Evolutionary conservation across 1,140 invertebrate species (phyloP).

Genomic region (Drosophila sturtevanti): DNA sequence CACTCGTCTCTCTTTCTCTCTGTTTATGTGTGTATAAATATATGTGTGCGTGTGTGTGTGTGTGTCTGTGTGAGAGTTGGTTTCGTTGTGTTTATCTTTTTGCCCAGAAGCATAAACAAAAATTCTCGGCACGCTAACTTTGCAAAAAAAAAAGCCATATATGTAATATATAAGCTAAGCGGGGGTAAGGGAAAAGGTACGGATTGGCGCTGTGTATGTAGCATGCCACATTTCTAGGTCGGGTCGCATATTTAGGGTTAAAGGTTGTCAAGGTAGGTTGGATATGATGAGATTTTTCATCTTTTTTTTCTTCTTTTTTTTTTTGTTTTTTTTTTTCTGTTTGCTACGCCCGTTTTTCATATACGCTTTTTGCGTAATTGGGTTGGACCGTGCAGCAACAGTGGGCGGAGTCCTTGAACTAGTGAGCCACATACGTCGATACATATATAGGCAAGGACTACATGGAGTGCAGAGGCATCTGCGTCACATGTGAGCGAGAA

Average conservation of each 20-base stretch:
- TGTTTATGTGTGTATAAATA: not conserved
- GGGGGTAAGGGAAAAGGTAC: not conserved
- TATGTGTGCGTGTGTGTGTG: slow-evolving; percentile 16
- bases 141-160: slow-evolving; percentile 47
- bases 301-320: slow-evolving; percentile 15
- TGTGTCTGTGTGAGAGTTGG: slow-evolving; percentile 3
- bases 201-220: not conserved
- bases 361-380: slow-evolving; percentile 71
- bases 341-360: slow-evolving; percentile 13
- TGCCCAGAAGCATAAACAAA: slow-evolving; percentile 67
- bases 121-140: slow-evolving; percentile 73
- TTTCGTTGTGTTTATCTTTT: slow-evolving; percentile 61
- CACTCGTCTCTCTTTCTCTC: not conserved
- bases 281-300: slow-evolving; percentile 31
- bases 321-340: not conserved
- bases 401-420: slow-evolving; percentile 67
- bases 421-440: slow-evolving; percentile 47
- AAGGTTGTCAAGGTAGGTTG: slow-evolving; percentile 62
- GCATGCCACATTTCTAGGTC: slow-evolving; percentile 65
- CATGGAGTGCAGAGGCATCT: slow-evolving; percentile 33
- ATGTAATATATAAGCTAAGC: slow-evolving; percentile 12
- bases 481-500: slow-evolving; percentile 51
- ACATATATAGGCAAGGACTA: not conserved
- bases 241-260: slow-evolving; percentile 61
- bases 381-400: slow-evolving; percentile 40